Percentiles rank a stretch among this genome's conserved stretches.
Evolutionary conservation across 1,140 invertebrate genomes (phyloP).

Genomic region (Planococcus citri): DNA sequence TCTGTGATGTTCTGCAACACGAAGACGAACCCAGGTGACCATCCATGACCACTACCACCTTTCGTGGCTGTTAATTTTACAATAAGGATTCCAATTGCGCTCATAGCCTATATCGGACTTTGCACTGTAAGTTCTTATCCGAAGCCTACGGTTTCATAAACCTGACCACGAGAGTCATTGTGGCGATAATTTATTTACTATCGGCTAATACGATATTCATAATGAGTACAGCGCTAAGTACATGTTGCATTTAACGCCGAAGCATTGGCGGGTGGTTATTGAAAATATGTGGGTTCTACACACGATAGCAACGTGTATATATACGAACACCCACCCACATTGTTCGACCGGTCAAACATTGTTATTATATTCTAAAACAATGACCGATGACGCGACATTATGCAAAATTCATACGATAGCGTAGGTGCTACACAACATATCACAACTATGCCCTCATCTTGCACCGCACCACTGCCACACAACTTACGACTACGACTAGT

Average conservation of each 20-base stretch:
- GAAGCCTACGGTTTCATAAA: too few species aligned
- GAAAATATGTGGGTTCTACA: constrained; percentile 17
- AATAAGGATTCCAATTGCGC: too few species aligned
- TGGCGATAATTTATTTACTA: constrained; percentile 5
- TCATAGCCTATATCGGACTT: too few species aligned
- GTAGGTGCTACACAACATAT: constrained; percentile 8
- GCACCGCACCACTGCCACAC: not conserved
- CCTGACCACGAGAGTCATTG: too few species aligned
- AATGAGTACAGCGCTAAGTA: constrained; percentile 3
- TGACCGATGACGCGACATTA: constrained; percentile 19
- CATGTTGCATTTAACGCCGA: not conserved
- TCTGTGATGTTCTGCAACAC: too few species aligned
- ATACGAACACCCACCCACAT: constrained; percentile 12
- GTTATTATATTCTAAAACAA: constrained; percentile 21
- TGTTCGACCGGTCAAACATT: constrained; percentile 17
- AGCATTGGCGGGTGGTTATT: constrained; percentile 17
- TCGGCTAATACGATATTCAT: constrained; percentile 14
- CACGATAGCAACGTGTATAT: not conserved
- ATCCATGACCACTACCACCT: too few species aligned
- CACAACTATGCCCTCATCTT: constrained; percentile 13
- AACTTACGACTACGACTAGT: too few species aligned
- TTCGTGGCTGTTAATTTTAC: too few species aligned
- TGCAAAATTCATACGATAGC: constrained; percentile 15
- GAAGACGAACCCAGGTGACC: too few species aligned
- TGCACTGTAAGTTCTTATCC: too few species aligned